These are phyloP conservation scores for Trichonephila clavipes DNA, from an alignment of 1,140 invertebrate genomes.

Conservation along the genomic window DNA sequence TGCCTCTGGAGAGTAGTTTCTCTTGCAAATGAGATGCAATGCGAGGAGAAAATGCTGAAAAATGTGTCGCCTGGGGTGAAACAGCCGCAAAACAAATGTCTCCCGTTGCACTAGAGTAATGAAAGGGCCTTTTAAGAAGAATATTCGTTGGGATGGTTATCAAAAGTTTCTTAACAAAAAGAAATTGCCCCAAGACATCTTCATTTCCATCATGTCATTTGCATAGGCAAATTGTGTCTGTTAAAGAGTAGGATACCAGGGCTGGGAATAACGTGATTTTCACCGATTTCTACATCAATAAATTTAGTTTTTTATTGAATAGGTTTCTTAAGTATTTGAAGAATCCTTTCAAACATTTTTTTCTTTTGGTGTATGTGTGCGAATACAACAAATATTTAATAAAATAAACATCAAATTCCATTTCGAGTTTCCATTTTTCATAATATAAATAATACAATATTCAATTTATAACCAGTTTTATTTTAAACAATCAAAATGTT, in stretches of 20 bases:
- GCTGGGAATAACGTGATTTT: background rate
- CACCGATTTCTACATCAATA: background rate
- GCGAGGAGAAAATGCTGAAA: background rate
- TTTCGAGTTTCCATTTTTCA: too few relatives aligned
- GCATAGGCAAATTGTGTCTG: background rate
- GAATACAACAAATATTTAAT: background rate
- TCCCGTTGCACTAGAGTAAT: background rate
- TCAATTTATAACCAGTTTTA: too few relatives aligned
- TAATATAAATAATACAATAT: too few relatives aligned
- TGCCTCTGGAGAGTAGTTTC: background rate
- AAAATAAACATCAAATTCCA: background rate
- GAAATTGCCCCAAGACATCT: background rate
- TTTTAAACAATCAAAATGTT: too few relatives aligned
- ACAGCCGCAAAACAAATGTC: background rate
- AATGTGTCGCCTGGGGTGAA: background rate
- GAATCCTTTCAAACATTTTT: background rate
- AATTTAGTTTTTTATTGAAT: background rate
- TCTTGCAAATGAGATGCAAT: background rate
- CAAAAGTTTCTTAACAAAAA: background rate
- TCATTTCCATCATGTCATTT: slow-evolving; percentile 8
- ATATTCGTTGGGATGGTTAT: background rate
- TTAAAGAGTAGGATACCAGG: background rate
- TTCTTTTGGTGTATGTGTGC: background rate
- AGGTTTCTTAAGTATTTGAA: background rate
- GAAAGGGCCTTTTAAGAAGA: background rate